Percentiles rank a stretch among this genome's conserved stretches.
Conservation (phyloP, 2,888 invertebrate species). For the Drosophila neoperkinsi region DNA sequence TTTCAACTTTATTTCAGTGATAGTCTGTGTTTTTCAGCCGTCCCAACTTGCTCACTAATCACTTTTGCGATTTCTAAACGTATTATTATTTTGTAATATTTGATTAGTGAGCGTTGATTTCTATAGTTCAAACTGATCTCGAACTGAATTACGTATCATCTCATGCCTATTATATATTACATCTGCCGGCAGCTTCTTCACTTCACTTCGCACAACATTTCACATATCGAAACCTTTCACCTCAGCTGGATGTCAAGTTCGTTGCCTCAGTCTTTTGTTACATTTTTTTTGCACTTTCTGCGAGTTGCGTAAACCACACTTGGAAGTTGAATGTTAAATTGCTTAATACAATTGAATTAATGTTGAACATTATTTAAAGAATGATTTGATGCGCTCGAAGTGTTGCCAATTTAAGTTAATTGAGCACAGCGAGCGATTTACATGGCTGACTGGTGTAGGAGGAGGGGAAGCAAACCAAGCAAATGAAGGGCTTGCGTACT, state of each 20-base stretch:
- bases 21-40: background rate
- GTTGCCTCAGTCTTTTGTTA: slow-evolving; percentile 76
- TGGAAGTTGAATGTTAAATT: slow-evolving; percentile 60
- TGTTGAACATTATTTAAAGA: slow-evolving; percentile 45
- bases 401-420: slow-evolving; percentile 64
- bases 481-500: slow-evolving; percentile 38
- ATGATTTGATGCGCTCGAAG: slow-evolving; percentile 73
- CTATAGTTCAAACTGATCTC: background rate
- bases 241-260: slow-evolving; percentile 60
- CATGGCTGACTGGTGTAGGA: slow-evolving; percentile 32
- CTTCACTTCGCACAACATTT: background rate
- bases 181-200: background rate
- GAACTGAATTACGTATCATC: no score
- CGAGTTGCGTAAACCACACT: slow-evolving; percentile 36
- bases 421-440: slow-evolving; percentile 65
- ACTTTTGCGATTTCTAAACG: background rate
- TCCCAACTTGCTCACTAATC: background rate
- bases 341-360: slow-evolving; percentile 59
- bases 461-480: slow-evolving; percentile 18
- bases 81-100: slow-evolving; percentile 6
- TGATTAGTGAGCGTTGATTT: background rate
- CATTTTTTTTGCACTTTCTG: slow-evolving; percentile 6
- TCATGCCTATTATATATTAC: background rate
- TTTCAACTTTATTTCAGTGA: background rate
- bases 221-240: slow-evolving; percentile 3